Evolutionary conservation across 2,888 invertebrate species (phyloP).

Genomic region (Brachylomia viminalis): DNA sequence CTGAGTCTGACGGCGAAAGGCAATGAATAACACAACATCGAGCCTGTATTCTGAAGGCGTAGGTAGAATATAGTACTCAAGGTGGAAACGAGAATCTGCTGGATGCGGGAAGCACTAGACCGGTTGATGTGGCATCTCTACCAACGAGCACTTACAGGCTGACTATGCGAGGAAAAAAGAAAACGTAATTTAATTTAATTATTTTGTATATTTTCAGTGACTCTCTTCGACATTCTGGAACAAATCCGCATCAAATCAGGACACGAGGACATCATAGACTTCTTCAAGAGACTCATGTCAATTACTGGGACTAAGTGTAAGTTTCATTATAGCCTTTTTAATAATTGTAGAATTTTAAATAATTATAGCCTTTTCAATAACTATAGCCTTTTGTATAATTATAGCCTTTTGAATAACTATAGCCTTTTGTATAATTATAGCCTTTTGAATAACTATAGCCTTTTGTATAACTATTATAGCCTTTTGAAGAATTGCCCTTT

Average conservation of each 20-base stretch:
- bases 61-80: too few species aligned
- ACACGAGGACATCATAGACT: conserved; percentile 76
- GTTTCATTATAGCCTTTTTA: conserved; percentile 35
- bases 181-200: too few species aligned
- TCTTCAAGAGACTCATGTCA: conserved; percentile 74
- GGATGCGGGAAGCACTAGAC: too few species aligned
- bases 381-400: not conserved
- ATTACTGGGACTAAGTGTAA: conserved; percentile 79
- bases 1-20: conserved; percentile 15
- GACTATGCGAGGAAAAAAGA: too few species aligned
- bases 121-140: too few species aligned
- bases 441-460: not conserved
- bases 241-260: conserved; percentile 73
- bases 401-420: not conserved
- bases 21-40: conserved; percentile 67
- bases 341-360: not conserved
- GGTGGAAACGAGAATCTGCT: too few species aligned
- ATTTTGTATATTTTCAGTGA: conserved; percentile 70
- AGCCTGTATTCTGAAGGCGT: too few species aligned
- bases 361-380: not conserved
- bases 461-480: not conserved
- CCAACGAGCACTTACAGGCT: too few species aligned
- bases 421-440: not conserved
- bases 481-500: not conserved
- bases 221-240: conserved; percentile 75